phyloP scores from a whole-genome alignment of 2,888 invertebrate genomes.

The Nomada fabriciana region DNA sequence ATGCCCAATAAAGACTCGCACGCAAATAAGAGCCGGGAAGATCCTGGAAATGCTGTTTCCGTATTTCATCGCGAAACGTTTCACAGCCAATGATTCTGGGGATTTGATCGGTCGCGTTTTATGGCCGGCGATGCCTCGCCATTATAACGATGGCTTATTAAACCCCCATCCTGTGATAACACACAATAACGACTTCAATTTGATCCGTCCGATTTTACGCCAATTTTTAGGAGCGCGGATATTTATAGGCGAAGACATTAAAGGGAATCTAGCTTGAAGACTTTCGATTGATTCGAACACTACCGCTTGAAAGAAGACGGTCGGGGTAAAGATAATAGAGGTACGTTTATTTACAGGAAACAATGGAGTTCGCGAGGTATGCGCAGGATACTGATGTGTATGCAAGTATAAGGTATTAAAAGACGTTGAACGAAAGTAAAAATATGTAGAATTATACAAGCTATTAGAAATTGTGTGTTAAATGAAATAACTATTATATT shows the following conservation, averaged over 20 bases:
- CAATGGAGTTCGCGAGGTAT: not conserved
- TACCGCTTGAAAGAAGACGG: too few species aligned
- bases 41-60: not conserved
- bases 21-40: not conserved
- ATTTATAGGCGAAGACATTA: too few species aligned
- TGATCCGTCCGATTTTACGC: too few species aligned
- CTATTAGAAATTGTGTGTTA: too few species aligned
- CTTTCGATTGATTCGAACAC: too few species aligned
- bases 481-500: too few species aligned
- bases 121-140: not conserved
- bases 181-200: not conserved
- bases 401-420: not conserved
- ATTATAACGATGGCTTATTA: not conserved
- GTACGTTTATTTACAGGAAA: not conserved
- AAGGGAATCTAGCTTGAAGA: too few species aligned
- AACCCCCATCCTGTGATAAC: not conserved
- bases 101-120: constrained; percentile 4
- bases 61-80: constrained; percentile 5
- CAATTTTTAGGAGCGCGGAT: too few species aligned
- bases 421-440: not conserved
- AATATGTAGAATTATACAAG: not conserved
- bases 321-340: too few species aligned
- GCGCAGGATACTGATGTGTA: not conserved
- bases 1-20: constrained; percentile 5
- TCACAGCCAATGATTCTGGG: constrained; percentile 10